Evolutionary conservation across 2,113 vertebrate genomes (phyloP).

Genomic region (Hemiprocne comata): DNA sequence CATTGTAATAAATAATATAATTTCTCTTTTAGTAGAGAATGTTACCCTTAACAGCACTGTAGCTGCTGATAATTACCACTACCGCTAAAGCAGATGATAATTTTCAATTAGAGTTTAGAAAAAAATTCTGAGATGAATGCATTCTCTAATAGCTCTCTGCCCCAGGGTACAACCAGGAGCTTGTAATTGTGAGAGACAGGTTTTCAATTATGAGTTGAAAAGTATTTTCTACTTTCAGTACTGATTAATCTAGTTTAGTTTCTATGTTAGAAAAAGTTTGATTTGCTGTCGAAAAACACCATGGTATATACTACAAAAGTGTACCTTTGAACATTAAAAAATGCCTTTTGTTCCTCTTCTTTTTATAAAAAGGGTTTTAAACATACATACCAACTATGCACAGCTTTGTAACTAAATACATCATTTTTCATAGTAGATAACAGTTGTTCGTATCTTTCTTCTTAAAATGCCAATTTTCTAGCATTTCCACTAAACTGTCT

Average conservation of each 20-base stretch:
- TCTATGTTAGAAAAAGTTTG: background rate
- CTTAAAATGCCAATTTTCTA: background rate
- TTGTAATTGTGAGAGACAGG: background rate
- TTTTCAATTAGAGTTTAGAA: background rate
- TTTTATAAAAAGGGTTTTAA: background rate
- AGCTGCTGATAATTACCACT: background rate
- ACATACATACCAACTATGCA: background rate
- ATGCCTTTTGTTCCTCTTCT: background rate
- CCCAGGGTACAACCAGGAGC: background rate
- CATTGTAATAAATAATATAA: background rate
- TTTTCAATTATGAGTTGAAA: background rate
- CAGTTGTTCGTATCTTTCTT: background rate
- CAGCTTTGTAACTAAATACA: background rate
- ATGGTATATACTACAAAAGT: rapidly evolving
- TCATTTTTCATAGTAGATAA: background rate
- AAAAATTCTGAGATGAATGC: background rate
- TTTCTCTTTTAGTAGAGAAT: background rate
- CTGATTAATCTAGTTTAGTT: background rate
- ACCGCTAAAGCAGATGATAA: background rate
- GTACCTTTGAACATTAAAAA: background rate
- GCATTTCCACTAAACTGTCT: background rate
- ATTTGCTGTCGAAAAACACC: background rate
- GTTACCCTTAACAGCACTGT: background rate
- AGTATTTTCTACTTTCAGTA: background rate
- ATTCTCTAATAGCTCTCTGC: background rate